A percentile compares a stretch with the other conserved stretches of the same genome.
Conservation (phyloP, 2,797 vertebrate genomes). For the Apogon talboti region DNA sequence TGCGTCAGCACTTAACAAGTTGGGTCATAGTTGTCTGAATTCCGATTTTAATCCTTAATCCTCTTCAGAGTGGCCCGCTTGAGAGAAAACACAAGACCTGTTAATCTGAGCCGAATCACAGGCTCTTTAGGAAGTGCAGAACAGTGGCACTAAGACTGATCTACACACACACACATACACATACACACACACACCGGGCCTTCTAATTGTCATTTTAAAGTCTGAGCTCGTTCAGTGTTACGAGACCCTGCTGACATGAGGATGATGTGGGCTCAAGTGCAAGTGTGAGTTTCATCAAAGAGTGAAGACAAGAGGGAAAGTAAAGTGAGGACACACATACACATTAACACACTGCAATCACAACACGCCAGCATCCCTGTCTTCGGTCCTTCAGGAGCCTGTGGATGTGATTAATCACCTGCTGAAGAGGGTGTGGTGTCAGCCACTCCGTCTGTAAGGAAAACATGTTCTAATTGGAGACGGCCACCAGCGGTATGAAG, state of each 20-base stretch:
- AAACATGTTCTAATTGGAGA: conserved; percentile 16
- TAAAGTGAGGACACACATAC: not conserved
- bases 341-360: not conserved
- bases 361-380: conserved; percentile 1
- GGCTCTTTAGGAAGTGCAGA: conserved; percentile 57
- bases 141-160: conserved; percentile 31
- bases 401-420: conserved; percentile 42
- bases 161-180: conserved; percentile 5
- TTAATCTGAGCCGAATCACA: conserved; percentile 63
- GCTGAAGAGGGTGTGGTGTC: conserved; percentile 21
- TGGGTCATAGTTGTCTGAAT: conserved; percentile 38
- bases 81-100: conserved; percentile 75
- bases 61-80: conserved; percentile 35
- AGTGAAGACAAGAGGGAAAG: conserved; percentile 11
- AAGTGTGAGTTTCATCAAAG: conserved; percentile 8
- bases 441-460: conserved; percentile 13
- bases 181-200: conserved; percentile 2
- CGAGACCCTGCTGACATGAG: not conserved
- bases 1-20: conserved; percentile 16
- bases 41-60: conserved; percentile 54
- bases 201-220: conserved; percentile 13
- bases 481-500: conserved; percentile 10
- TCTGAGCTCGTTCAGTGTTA: conserved; percentile 4
- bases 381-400: not conserved
- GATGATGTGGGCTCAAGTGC: not conserved